Percentiles rank a stretch among this genome's conserved stretches.
Evolutionary conservation across 2,797 vertebrate genomes (phyloP).

Genomic region (Spizella passerina): DNA sequence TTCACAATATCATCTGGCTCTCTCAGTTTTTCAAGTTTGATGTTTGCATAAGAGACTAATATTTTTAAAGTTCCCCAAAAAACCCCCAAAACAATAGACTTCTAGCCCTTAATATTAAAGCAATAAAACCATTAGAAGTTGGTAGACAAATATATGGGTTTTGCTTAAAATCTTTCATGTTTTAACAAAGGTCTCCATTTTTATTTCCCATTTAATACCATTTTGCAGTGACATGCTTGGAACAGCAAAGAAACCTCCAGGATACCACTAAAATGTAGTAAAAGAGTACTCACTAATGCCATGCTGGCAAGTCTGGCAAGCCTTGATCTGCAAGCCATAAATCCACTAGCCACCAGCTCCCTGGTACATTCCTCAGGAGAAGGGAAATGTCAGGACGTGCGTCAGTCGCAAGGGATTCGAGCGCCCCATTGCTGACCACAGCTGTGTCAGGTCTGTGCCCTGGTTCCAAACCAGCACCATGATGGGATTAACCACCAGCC

Average conservation of each 20-base stretch:
- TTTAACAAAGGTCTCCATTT: neutral
- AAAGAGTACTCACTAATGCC: neutral
- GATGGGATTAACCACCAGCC: neutral
- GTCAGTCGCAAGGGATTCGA: neutral
- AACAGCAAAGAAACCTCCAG: neutral
- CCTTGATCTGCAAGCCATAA: neutral
- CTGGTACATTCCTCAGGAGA: neutral
- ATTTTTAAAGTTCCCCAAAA: neutral
- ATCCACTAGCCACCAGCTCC: neutral
- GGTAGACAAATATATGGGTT: neutral
- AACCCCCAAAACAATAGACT: neutral
- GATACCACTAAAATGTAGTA: neutral
- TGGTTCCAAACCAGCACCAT: neutral
- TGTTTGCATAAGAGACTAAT: neutral
- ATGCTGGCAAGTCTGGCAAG: neutral
- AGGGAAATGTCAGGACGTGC: rapidly evolving
- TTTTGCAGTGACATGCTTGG: neutral
- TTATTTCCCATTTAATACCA: neutral
- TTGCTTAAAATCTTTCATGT: neutral
- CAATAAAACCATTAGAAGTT: neutral
- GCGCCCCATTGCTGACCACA: rapidly evolving
- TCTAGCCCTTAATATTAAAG: neutral
- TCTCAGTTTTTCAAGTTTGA: neutral
- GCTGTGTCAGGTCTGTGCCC: neutral
- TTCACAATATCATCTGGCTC: slow-evolving; percentile 16